These are phyloP conservation scores for Sepiola atlantica DNA, from an alignment of 2,888 invertebrate species.

Conservation along the genomic window DNA sequence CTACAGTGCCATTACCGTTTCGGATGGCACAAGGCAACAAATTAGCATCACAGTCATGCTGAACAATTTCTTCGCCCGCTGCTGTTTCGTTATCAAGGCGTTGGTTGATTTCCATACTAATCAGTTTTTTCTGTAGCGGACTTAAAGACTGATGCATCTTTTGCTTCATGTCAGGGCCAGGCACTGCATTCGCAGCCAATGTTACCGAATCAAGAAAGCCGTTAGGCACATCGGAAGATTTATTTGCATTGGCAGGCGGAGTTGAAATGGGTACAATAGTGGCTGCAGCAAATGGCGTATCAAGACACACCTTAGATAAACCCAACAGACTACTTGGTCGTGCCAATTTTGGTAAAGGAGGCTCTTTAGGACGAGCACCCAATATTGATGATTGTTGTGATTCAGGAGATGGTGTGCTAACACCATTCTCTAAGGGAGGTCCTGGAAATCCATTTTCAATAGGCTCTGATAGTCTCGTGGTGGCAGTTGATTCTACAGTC, in stretches of 20 bases:
- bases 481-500: not conserved
- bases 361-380: conserved; percentile 67
- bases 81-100: conserved; percentile 41
- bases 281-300: conserved; percentile 51
- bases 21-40: conserved; percentile 40
- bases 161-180: not conserved
- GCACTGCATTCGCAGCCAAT: not conserved
- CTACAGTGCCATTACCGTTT: not conserved
- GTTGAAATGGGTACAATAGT: not conserved
- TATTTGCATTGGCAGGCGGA: not conserved
- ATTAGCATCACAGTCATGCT: conserved; percentile 45
- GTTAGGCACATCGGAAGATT: conserved; percentile 36
- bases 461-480: not conserved
- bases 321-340: conserved; percentile 67
- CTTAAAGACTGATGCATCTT: conserved; percentile 37
- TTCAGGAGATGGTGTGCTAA: conserved; percentile 36
- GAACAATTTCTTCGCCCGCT: not conserved
- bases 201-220: not conserved
- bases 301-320: conserved; percentile 62
- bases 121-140: conserved; percentile 51
- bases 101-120: conserved; percentile 51
- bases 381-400: conserved; percentile 45
- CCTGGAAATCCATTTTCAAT: conserved; percentile 42
- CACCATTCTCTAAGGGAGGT: conserved; percentile 37
- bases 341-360: conserved; percentile 57